Base-by-base conservation (phyloP, 2,888 invertebrate genomes). In the Anoplius nigerrimus region DNA sequence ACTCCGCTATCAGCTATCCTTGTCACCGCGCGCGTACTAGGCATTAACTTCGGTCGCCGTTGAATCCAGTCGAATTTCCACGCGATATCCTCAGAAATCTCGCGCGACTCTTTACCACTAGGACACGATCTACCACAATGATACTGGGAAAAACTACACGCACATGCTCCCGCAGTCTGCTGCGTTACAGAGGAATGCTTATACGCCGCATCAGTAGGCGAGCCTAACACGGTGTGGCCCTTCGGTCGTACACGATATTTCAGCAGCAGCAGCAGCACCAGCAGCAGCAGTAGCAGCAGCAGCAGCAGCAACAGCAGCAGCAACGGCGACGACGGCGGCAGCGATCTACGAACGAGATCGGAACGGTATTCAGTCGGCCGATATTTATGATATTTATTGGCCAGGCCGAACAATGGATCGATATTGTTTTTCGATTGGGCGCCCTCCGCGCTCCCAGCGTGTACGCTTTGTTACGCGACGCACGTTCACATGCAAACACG, bases 401-500 rank as follows among this genome's bases (percentile, higher is more conserved):
- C 75, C 65, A 58, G 52, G 34, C 72, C 80, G 76, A 87, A 88
- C 88, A 88, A 88, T 88, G 88, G 87, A 88, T 88, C 87, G 88
- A 88, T 88, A 88, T 88, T 88, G 87, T 87, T 88, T 88, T 87
- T 84, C 86, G 88, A 88, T 88, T 87, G 88, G 84, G 56, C 66
- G 60, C 54, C 45, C 56, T 71, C 66, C 66, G 45, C 24, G 18
- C 43, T 18, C 71, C 24, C 63, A 34, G 58, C 60, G 55, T 65
- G 62, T 51, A 58, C 62, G 61, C 66, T 69, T 69, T 69, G 59
- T 62, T 60, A 45, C 21, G 15, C 54, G 43, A 62, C 42, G 52
- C 24, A 58, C 62, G 65, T 70, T 71, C 72, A 69, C 57, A 22
- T 53, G 43, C 43, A 54, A n/a, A 13, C 16, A 15, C 27, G n/a